Base-by-base conservation (phyloP, 1,140 invertebrate species). In the Eriocheir sinensis region DNA sequence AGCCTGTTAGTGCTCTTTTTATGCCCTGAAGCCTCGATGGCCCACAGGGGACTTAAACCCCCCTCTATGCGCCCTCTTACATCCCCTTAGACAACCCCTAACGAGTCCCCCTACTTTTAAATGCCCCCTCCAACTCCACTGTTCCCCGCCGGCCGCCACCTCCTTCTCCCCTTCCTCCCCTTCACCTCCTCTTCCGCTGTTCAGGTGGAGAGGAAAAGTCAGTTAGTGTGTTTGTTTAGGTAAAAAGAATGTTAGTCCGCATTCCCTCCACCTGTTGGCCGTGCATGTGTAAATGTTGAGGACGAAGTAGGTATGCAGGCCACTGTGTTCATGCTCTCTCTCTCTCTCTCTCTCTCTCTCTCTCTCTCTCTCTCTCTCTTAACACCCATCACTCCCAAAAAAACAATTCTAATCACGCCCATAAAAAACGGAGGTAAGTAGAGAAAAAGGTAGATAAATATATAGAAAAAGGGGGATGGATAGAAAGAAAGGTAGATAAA, bases 311-410 rank as follows among this genome's bases (percentile, higher is more conserved):
- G 48, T 53, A 53, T 53, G 48, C 21, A 53, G 12, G 48, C 9
- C 48, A 12, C 41, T n/a, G 17, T 30, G 6, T 30, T 34, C 53
- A 30, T 3, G 34, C 40, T 72, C 38, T 79, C 30, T 91, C 48
- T 92, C 79, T 40, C 15, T 92, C 36, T 92, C 32, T 80, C 72
- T 92, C 91, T 40, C 89, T 38, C 60, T 34, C n/a, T 32, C 41
- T 60, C 48, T 60, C 89, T 91, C 44, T 72, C 60, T 91, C 44
- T 72, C 89, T 91, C 34, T 38, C 21, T 34, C 30, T 34, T 6
- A 4, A 30, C 40, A 6, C 85, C 85, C 85, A 88, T 21, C 2
- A 21, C 21, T 4, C 4, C 34, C 85, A 30, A 38, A 21, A 38
- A 6, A n/a, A 34, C n/a, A 83, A 83, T 27, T 83, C n/a, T 30